Percentiles rank a stretch among this genome's conserved stretches.
These are phyloP conservation scores for Coelogynopora nodosa DNA, from an alignment of 2,888 invertebrate species.

Conservation along the genomic window DNA sequence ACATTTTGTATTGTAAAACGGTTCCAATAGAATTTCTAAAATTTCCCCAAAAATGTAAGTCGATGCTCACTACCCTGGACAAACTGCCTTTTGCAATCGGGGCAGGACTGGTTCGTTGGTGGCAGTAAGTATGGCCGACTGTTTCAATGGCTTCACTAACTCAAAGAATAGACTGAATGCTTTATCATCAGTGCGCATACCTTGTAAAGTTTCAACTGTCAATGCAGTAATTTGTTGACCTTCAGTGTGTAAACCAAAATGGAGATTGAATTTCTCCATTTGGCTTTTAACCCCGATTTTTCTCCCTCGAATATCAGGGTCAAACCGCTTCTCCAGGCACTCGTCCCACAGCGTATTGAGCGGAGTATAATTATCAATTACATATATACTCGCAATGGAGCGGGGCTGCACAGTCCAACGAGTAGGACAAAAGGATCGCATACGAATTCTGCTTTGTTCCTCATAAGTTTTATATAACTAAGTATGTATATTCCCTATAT, in stretches of 20 bases:
- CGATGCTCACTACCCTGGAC: no score
- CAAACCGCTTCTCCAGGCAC: conserved; percentile 25
- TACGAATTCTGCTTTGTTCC: conserved; percentile 7
- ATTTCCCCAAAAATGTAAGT: no score
- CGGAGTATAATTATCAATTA: conserved; percentile 10
- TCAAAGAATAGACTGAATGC: conserved; percentile 24
- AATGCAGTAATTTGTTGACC: conserved; percentile 14
- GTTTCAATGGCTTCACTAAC: neutral
- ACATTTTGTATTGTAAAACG: no score
- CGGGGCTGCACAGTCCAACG: conserved; percentile 8
- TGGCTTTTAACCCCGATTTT: conserved; percentile 24
- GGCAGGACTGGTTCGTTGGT: conserved; percentile 27
- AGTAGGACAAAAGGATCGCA: conserved; percentile 20
- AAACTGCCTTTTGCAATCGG: neutral
- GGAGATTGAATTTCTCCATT: conserved; percentile 15
- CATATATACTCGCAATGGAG: neutral
- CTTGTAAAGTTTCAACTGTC: conserved; percentile 10
- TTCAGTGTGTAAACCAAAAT: conserved; percentile 26
- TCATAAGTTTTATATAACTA: neutral
- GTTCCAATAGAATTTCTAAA: no score
- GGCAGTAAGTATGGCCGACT: neutral
- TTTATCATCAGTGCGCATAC: conserved; percentile 26
- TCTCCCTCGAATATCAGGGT: conserved; percentile 25
- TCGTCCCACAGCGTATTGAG: conserved; percentile 27
- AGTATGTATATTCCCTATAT: no score